phyloP scores from a whole-genome alignment of 2,888 invertebrate genomes.

The Clanis bilineata region DNA sequence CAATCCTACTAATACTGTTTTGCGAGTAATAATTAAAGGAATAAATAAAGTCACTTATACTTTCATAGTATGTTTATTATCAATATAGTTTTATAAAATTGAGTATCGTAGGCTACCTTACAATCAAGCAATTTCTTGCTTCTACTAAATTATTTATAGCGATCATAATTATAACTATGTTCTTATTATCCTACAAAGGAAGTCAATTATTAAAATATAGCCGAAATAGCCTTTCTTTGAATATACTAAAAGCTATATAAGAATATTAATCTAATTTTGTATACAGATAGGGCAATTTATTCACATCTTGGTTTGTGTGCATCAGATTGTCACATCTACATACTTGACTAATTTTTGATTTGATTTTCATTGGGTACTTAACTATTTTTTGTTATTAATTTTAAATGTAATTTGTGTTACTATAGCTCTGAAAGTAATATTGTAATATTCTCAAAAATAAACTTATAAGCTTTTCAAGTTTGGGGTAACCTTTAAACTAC shows the following conservation, averaged over 20 bases:
- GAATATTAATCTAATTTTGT: too few species aligned
- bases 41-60: neutral
- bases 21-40: neutral
- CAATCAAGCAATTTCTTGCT: slow-evolving; percentile 19
- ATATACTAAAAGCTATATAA: neutral
- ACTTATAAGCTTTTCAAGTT: too few species aligned
- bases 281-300: too few species aligned
- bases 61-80: slow-evolving; percentile 37
- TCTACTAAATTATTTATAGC: neutral
- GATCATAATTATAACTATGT: neutral
- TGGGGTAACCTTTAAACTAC: too few species aligned
- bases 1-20: neutral
- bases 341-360: too few species aligned
- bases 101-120: slow-evolving; percentile 42
- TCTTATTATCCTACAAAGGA: neutral
- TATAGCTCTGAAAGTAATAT: too few species aligned
- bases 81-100: slow-evolving; percentile 24
- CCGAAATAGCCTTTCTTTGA: neutral
- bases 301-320: too few species aligned
- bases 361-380: too few species aligned
- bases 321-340: too few species aligned
- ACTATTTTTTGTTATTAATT: too few species aligned
- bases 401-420: too few species aligned
- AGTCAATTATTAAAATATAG: neutral
- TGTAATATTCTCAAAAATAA: too few species aligned